phyloP scores from a whole-genome alignment of 2,797 vertebrate species.

The Tenualosa thibaudeaui region DNA sequence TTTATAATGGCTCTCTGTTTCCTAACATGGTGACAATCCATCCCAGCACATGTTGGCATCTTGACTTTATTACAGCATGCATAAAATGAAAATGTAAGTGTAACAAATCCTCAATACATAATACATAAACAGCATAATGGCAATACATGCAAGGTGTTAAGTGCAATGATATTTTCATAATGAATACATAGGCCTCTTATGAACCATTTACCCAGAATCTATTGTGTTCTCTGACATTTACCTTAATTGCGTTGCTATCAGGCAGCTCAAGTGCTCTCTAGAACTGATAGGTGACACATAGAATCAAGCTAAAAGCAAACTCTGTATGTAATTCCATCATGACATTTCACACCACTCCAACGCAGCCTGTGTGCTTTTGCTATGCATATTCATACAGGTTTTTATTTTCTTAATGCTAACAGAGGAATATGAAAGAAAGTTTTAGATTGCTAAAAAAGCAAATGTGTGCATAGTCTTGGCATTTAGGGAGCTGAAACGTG shows the following conservation, averaged over 20 bases:
- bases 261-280: neutral
- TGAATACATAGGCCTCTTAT: neutral
- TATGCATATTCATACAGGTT: too few species aligned
- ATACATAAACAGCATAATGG: neutral
- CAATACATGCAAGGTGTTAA: neutral
- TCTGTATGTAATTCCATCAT: neutral
- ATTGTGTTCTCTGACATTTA: neutral
- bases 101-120: neutral
- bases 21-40: neutral
- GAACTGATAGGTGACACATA: neutral
- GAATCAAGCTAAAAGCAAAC: neutral
- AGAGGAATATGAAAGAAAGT: neutral
- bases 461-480: neutral
- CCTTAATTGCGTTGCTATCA: neutral
- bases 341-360: neutral
- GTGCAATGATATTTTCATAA: slow-evolving; percentile 15
- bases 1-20: neutral
- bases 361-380: too few species aligned
- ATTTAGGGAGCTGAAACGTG: neutral
- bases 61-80: neutral
- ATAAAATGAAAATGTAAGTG: neutral
- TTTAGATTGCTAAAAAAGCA: too few species aligned
- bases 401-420: too few species aligned
- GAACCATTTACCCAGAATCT: neutral
- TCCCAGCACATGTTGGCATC: neutral